Conservation (phyloP, 2,888 invertebrate species). For the Pyrocoelia pectoralis region DNA sequence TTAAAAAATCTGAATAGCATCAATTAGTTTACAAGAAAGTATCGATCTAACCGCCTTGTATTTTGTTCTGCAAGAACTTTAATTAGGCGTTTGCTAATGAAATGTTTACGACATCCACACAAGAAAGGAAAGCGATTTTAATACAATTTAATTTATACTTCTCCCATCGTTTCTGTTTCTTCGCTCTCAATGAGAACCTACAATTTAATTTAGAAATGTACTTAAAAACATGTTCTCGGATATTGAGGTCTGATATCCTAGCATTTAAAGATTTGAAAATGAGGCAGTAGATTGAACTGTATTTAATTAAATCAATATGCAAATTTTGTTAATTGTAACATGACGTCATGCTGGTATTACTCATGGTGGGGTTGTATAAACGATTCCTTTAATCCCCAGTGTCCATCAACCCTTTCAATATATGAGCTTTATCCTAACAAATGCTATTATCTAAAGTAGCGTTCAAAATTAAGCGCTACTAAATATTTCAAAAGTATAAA, state of each 20-base stretch:
- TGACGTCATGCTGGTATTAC: conserved; percentile 27
- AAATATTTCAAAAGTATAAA: not conserved
- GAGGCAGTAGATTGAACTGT: not conserved
- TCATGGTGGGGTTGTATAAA: conserved; percentile 23
- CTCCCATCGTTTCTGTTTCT: no score
- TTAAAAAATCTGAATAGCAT: no score
- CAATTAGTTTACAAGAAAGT: no score
- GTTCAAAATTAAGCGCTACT: not conserved
- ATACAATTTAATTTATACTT: no score
- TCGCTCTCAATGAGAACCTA: no score
- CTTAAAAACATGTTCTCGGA: not conserved
- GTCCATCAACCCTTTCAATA: conserved; percentile 23
- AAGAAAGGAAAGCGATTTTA: no score
- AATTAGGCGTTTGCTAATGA: no score
- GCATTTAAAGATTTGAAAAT: not conserved
- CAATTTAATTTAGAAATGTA: no score
- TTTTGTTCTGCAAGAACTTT: no score
- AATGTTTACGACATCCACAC: no score
- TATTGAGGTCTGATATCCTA: not conserved
- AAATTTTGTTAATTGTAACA: conserved; percentile 27
- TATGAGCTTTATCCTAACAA: conserved; percentile 7
- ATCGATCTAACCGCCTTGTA: no score
- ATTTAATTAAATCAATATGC: conserved; percentile 14
- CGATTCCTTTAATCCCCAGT: conserved; percentile 21
- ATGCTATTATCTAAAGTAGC: conserved; percentile 13